These are phyloP conservation scores for Pipa parva DNA, from an alignment of 2,113 vertebrate genomes.

Conservation along the genomic window DNA sequence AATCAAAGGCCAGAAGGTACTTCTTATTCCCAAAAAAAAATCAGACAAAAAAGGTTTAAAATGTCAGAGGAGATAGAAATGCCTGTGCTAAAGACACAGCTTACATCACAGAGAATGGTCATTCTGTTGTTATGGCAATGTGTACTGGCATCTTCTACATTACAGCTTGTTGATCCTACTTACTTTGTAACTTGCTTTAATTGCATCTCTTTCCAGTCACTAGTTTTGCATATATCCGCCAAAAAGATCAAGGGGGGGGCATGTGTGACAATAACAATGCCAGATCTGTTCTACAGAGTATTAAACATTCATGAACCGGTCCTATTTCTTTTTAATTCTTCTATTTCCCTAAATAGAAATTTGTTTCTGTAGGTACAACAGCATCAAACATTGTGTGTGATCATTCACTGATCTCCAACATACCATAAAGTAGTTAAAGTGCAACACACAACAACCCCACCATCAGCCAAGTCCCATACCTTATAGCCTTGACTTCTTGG, in stretches of 20 bases:
- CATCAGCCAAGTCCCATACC: too few species aligned
- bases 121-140: conserved; percentile 61
- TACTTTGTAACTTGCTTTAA: conserved; percentile 57
- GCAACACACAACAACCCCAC: too few species aligned
- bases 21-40: conserved; percentile 2
- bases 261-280: not conserved
- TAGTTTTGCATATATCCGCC: conserved; percentile 48
- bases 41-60: conserved; percentile 44
- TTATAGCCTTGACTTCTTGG: too few species aligned
- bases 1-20: conserved; percentile 38
- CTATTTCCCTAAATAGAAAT: too few species aligned
- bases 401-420: too few species aligned
- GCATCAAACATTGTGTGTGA: too few species aligned
- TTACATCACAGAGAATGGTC: conserved; percentile 43
- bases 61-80: conserved; percentile 47
- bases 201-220: conserved; percentile 48
- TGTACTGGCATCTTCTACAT: conserved; percentile 44
- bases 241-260: not conserved
- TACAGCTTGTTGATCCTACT: conserved; percentile 54
- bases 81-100: conserved; percentile 44
- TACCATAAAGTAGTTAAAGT: too few species aligned
- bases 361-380: too few species aligned
- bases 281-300: too few species aligned
- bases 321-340: too few species aligned
- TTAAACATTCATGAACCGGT: too few species aligned